Conservation (phyloP, 2,797 vertebrate species). For the Sebastiscus tertius region DNA sequence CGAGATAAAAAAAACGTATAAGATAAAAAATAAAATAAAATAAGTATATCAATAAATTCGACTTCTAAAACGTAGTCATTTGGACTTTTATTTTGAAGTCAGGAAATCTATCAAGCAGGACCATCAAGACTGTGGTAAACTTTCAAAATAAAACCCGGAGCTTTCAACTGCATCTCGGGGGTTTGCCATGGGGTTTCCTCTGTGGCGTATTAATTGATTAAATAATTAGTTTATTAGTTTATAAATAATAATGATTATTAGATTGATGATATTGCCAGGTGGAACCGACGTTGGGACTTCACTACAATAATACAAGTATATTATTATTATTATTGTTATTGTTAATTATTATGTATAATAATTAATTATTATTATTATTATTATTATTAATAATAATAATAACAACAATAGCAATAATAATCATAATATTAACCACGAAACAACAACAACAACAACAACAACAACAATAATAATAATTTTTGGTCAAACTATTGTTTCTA, state of each 20-base stretch:
- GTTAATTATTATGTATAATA: too few species aligned
- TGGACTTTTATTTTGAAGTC: background rate
- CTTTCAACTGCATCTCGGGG: background rate
- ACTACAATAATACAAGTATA: too few species aligned
- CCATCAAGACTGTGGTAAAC: background rate
- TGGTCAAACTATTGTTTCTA: background rate
- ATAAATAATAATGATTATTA: background rate
- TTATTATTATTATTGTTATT: too few species aligned
- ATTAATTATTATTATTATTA: too few species aligned
- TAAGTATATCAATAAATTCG: background rate
- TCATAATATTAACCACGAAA: too few species aligned
- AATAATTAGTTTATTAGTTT: background rate
- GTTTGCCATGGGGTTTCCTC: background rate
- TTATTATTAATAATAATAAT: too few species aligned
- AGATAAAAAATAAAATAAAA: background rate
- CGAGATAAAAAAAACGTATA: background rate
- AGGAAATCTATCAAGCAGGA: background rate
- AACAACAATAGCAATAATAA: too few species aligned
- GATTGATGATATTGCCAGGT: too few species aligned
- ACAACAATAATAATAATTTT: background rate
- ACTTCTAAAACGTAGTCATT: background rate
- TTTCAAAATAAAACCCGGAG: background rate
- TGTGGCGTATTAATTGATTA: background rate
- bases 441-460: too few species aligned
- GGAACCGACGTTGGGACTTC: too few species aligned